Evolutionary conservation across 1,140 invertebrate genomes (phyloP), one percentile per base, ranked within the genome.

Genomic region (Mesaphorura yosii): DNA sequence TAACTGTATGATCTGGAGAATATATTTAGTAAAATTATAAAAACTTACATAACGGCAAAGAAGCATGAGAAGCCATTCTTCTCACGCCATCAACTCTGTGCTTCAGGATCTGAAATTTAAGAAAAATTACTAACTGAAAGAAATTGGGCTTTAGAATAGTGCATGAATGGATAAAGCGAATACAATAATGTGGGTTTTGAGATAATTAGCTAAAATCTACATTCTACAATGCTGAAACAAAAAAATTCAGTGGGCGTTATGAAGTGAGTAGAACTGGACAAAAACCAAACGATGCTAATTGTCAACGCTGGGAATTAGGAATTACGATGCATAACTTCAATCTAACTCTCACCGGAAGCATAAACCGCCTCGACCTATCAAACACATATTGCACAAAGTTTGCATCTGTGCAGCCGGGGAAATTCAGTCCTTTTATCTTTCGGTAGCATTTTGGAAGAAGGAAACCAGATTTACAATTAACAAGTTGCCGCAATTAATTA

Each of bases 1-100:
- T 26, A 5, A 46, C 39, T 39, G 25, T 34, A 48, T 26, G 7
- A 20, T n/a, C 14, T 27, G 12, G 14, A 25, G 26, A 47, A 46
- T 26, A 46, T 47, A 34, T 46, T 15, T 3, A 29, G 20, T 34
- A 17, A 19, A 44, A 42, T 42, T 31, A n/a, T 14, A 49, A 29
- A 57, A 60, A 80, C 86, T 88, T 79, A 94, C 89, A 96, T 64
- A 97, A 75, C 41, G 93, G 90, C 66, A 96, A 75, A 42, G 85
- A 73, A 19, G 94, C 92, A 80, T 99, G 95, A 19, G 94, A 83
- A 55, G 88, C 88, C 70, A 99, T 86, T 69, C 93, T 78, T 68
- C 93, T 80, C 48, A 97, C 88, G 62, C 93, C 93, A 70, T 93
- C 86, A 52, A 93, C 82, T 72, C 70, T 69, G 47, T 78, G 68